phyloP scores from a whole-genome alignment of 2,113 vertebrate species.

The Scatophagus argus region DNA sequence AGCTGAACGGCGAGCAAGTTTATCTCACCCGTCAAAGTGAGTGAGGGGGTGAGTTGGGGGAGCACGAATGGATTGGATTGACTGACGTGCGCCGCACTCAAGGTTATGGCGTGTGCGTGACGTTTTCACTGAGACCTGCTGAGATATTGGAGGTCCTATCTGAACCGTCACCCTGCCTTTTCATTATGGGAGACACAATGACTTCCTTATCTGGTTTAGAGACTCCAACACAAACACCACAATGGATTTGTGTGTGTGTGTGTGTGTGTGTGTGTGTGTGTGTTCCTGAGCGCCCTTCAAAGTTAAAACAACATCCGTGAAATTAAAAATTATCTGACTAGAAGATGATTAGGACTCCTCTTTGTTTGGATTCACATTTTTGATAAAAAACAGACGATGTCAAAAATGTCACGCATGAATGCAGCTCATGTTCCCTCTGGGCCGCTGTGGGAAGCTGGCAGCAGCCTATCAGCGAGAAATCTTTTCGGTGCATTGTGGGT shows the following conservation, averaged over 20 bases:
- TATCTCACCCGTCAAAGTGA: constrained; percentile 19
- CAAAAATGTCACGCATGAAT: constrained; percentile 16
- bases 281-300: constrained; percentile 26
- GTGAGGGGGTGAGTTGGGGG: background rate
- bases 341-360: constrained; percentile 5
- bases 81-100: constrained; percentile 32
- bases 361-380: constrained; percentile 25
- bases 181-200: constrained; percentile 63
- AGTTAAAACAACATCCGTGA: constrained; percentile 43
- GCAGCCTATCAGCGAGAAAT: constrained; percentile 41
- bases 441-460: background rate
- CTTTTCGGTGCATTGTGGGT: constrained; percentile 33
- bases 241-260: constrained; percentile 3
- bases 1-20: background rate
- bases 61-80: constrained; percentile 20
- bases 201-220: constrained; percentile 65
- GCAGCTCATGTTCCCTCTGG: background rate
- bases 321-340: constrained; percentile 27
- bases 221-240: constrained; percentile 42
- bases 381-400: constrained; percentile 33
- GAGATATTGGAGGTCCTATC: constrained; percentile 61
- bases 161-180: constrained; percentile 44
- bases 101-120: background rate
- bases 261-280: constrained; percentile 14
- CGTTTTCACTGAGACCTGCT: constrained; percentile 9